Percentiles rank a stretch among this genome's conserved stretches.
Conservation (phyloP, 2,797 vertebrate species). For the Hyperoplus lanceolatus region DNA sequence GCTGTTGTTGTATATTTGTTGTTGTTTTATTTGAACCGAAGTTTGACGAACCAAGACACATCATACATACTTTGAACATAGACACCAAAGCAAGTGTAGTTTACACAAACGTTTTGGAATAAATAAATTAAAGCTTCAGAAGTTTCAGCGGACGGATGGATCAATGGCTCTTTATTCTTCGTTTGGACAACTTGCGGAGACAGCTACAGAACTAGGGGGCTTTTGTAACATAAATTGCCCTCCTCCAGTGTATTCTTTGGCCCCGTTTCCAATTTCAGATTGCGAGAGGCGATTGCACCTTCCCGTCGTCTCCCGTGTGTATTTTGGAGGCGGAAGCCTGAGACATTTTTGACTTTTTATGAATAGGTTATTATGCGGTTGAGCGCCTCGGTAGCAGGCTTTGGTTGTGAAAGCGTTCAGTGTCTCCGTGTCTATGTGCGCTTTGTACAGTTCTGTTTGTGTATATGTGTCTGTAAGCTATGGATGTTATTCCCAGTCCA, state of each 20-base stretch:
- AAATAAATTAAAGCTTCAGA: not conserved
- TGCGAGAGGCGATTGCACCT: slow-evolving; percentile 67
- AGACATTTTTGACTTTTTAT: slow-evolving; percentile 78
- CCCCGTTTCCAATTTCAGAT: slow-evolving; percentile 72
- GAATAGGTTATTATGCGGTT: slow-evolving; percentile 83
- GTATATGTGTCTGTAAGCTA: slow-evolving; percentile 60
- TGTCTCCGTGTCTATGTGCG: slow-evolving; percentile 78
- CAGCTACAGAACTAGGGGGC: slow-evolving; percentile 2
- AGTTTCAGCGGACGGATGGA: slow-evolving; percentile 3
- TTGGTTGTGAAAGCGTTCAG: slow-evolving; percentile 78
- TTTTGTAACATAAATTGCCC: slow-evolving; percentile 38
- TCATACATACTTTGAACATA: not conserved
- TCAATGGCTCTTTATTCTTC: slow-evolving; percentile 33
- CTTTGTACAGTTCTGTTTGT: slow-evolving; percentile 77
- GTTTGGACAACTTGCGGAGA: not conserved
- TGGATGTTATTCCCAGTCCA: slow-evolving; percentile 58
- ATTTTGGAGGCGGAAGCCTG: slow-evolving; percentile 78
- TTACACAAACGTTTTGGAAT: not conserved
- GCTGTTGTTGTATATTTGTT: not conserved
- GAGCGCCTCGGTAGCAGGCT: slow-evolving; percentile 50
- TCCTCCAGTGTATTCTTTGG: slow-evolving; percentile 63
- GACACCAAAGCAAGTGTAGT: not conserved
- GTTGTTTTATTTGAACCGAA: not conserved
- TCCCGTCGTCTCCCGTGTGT: slow-evolving; percentile 72
- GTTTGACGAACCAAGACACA: not conserved